A percentile compares a stretch with the other conserved stretches of the same genome.
Evolutionary conservation across 2,113 vertebrate genomes (phyloP).

Genomic region (Vulpes ferrilata): DNA sequence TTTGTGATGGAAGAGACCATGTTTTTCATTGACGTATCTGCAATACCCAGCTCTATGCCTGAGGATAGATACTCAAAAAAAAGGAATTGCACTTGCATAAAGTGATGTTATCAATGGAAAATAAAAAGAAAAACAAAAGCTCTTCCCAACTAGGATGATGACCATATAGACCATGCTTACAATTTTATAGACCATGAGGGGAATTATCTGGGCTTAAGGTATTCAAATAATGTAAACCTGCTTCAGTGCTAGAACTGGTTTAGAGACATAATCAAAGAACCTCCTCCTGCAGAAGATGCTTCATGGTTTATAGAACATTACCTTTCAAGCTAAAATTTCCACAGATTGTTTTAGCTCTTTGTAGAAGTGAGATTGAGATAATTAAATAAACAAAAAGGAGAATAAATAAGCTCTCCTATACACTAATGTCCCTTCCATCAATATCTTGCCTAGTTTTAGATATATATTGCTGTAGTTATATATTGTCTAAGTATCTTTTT

Average conservation of each 20-base stretch:
- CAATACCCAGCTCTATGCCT: not conserved
- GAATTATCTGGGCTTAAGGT: not conserved
- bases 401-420: not conserved
- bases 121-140: not conserved
- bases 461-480: not conserved
- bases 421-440: not conserved
- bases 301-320: slow-evolving; percentile 2
- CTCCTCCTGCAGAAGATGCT: not conserved
- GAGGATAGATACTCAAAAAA: not conserved
- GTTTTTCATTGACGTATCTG: not conserved
- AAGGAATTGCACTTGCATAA: not conserved
- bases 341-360: slow-evolving; percentile 13
- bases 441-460: not conserved
- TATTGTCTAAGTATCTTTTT: not conserved
- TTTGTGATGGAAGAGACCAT: not conserved
- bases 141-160: not conserved
- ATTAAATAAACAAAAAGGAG: slow-evolving; percentile 39
- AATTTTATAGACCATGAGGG: not conserved
- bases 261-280: not conserved
- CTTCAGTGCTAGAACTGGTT: not conserved
- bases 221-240: not conserved
- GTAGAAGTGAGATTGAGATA: not conserved
- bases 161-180: not conserved
- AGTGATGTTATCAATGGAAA: not conserved
- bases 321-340: not conserved